These are phyloP conservation scores for Agonopterix subpropinquella DNA, from an alignment of 2,888 invertebrate genomes.

Conservation along the genomic window DNA sequence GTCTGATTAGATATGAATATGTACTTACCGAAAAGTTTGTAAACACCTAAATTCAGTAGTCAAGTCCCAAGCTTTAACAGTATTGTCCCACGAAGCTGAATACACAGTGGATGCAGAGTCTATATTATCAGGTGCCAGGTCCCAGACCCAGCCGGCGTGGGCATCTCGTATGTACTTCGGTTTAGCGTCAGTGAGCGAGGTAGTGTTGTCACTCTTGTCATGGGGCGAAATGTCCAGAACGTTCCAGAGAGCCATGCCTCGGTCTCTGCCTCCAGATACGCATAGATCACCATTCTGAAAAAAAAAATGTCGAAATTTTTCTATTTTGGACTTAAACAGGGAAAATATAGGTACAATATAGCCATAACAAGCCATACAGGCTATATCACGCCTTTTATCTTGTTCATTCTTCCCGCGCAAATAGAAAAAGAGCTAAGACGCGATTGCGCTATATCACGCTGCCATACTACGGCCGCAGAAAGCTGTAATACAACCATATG, in stretches of 20 bases:
- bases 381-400: too few species aligned
- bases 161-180: slow-evolving; percentile 60
- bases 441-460: too few species aligned
- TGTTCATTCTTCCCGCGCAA: too few species aligned
- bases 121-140: slow-evolving; percentile 60
- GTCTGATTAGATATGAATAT: too few species aligned
- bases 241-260: slow-evolving; percentile 72
- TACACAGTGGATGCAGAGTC: slow-evolving; percentile 61
- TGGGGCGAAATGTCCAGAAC: slow-evolving; percentile 45
- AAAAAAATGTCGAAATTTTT: neutral
- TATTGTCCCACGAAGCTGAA: slow-evolving; percentile 78
- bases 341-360: too few species aligned
- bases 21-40: slow-evolving; percentile 61
- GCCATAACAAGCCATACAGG: too few species aligned
- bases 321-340: neutral
- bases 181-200: slow-evolving; percentile 34
- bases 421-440: too few species aligned
- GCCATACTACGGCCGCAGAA: too few species aligned
- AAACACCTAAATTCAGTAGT: slow-evolving; percentile 54
- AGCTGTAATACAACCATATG: too few species aligned
- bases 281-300: slow-evolving; percentile 64
- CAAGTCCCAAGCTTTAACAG: slow-evolving; percentile 75
- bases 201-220: slow-evolving; percentile 30
- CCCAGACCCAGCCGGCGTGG: slow-evolving; percentile 80
- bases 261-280: slow-evolving; percentile 76